phyloP scores from a whole-genome alignment of 1,140 invertebrate genomes.

The Drosophila pruinosa region DNA sequence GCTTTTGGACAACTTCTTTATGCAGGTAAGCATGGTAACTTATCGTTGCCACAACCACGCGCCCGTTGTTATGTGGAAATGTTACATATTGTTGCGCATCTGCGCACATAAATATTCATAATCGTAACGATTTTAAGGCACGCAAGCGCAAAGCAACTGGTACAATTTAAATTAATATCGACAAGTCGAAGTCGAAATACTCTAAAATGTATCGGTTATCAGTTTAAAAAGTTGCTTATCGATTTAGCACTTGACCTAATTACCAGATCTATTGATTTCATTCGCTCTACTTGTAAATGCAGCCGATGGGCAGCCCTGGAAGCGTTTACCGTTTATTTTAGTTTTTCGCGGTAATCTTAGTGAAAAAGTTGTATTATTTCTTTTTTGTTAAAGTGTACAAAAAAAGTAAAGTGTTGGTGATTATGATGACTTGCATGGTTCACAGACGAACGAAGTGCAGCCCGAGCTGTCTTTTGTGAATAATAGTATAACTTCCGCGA shows the following conservation, averaged over 20 bases:
- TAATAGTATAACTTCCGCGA: conserved; percentile 8
- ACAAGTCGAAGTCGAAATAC: neutral
- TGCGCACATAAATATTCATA: conserved; percentile 63
- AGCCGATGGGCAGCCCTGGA: neutral
- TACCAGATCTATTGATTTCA: neutral
- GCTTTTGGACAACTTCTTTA: neutral
- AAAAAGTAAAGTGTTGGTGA: neutral
- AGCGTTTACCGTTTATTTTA: neutral
- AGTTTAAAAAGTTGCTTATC: neutral
- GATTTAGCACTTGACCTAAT: neutral
- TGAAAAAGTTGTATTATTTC: neutral
- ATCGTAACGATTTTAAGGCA: conserved; percentile 23
- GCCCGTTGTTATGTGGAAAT: conserved; percentile 35
- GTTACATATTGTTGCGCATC: conserved; percentile 45
- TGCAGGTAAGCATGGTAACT: conserved; percentile 21
- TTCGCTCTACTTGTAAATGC: no score
- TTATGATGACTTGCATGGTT: conserved; percentile 33
- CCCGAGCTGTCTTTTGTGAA: neutral
- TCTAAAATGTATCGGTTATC: neutral
- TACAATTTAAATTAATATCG: neutral
- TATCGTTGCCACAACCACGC: conserved; percentile 29
- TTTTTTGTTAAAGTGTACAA: neutral
- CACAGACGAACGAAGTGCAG: conserved; percentile 19
- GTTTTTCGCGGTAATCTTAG: neutral
- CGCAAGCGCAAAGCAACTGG: conserved; percentile 36